Evolutionary conservation across 2,797 vertebrate genomes (phyloP).

Genomic region (Tympanoctomys barrerae): DNA sequence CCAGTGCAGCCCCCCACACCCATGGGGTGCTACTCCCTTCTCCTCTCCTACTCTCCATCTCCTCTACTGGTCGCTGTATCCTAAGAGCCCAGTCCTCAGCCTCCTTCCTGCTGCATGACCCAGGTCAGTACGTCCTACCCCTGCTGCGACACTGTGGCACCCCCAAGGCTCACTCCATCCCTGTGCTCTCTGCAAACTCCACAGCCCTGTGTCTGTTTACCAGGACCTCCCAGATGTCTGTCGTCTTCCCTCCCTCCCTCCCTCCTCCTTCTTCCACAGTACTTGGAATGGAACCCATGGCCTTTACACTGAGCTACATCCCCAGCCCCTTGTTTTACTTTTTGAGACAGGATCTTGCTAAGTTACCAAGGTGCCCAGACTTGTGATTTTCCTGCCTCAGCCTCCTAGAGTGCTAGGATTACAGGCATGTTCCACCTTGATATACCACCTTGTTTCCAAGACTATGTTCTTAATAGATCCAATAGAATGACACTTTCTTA

Average conservation of each 20-base stretch:
- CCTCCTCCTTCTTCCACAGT: not conserved
- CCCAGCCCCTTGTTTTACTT: not conserved
- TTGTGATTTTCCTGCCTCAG: not conserved
- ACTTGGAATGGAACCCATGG: not conserved
- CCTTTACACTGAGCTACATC: not conserved
- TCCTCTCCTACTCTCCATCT: too few relatives aligned
- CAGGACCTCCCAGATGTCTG: too few relatives aligned
- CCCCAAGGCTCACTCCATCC: rapidly evolving
- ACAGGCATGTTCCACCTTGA: not conserved
- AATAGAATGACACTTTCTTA: not conserved
- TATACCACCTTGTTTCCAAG: not conserved
- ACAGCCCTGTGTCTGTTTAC: not conserved
- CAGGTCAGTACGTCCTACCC: not conserved
- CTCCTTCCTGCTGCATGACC: not conserved
- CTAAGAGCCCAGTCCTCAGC: not conserved
- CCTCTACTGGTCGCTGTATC: too few relatives aligned
- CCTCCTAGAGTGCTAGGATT: not conserved
- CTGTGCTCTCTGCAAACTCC: not conserved
- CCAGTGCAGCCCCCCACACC: not conserved
- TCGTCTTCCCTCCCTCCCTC: too few relatives aligned
- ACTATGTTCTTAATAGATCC: not conserved
- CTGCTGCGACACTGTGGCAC: rapidly evolving
- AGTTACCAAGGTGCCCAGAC: not conserved
- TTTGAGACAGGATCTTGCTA: not conserved
- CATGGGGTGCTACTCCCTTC: not conserved